Conservation (phyloP, 1,140 invertebrate genomes). For the Aphaenogaster ashmeadi region DNA sequence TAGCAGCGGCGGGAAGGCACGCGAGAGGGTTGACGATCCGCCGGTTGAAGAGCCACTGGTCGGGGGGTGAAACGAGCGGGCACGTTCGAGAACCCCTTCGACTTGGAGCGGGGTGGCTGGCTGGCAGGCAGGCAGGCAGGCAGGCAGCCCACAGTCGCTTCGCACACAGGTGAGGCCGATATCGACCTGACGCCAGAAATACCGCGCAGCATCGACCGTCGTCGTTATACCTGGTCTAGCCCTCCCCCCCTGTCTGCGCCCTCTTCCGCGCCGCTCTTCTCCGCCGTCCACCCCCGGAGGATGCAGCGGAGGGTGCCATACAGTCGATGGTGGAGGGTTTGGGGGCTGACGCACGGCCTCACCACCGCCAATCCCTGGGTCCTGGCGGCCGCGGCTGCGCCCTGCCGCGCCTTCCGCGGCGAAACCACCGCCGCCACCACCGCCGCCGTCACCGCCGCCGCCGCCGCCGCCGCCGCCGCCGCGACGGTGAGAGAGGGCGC, state of each 20-base stretch:
- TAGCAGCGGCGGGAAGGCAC: not conserved
- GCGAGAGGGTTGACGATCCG: slow-evolving; percentile 26
- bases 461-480: slow-evolving; percentile 73
- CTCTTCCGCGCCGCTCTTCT: slow-evolving; percentile 11
- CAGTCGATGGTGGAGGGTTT: slow-evolving; percentile 76
- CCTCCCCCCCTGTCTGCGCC: slow-evolving; percentile 47
- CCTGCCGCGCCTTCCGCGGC: slow-evolving; percentile 48
- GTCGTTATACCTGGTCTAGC: slow-evolving; percentile 82
- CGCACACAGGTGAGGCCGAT: slow-evolving; percentile 84
- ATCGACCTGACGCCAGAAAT: slow-evolving; percentile 87
- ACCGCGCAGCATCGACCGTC: slow-evolving; percentile 87
- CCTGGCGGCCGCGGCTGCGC: slow-evolving; percentile 81
- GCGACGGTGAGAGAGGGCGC: slow-evolving; percentile 74
- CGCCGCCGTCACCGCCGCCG: slow-evolving; percentile 75
- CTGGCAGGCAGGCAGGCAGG: slow-evolving; percentile 66
- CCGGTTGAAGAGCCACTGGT: slow-evolving; percentile 51
- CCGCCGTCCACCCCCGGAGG: slow-evolving; percentile 40
- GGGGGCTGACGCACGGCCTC: slow-evolving; percentile 79
- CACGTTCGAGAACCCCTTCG: slow-evolving; percentile 68
- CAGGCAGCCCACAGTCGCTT: slow-evolving; percentile 63
- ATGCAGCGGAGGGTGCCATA: slow-evolving; percentile 66
- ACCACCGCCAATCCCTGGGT: slow-evolving; percentile 80
- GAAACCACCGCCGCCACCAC: slow-evolving; percentile 63
- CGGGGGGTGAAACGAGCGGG: not conserved
- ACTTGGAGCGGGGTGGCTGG: not conserved